Percentiles rank a stretch among this genome's conserved stretches.
Evolutionary conservation across 1,140 invertebrate species (phyloP).

Genomic region (Hormaphis cornu): DNA sequence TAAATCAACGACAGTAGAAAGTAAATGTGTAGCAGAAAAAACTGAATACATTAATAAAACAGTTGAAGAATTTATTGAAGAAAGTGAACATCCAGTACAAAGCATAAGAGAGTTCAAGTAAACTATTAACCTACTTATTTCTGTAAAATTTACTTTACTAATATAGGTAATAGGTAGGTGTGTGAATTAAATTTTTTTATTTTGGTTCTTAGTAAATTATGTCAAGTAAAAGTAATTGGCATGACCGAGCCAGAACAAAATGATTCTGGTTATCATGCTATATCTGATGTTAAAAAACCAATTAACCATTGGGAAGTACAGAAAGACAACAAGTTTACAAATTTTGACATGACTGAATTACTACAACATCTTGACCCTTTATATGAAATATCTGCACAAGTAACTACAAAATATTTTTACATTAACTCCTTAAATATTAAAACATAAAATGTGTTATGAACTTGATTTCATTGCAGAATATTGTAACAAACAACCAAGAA

Average conservation of each 20-base stretch:
- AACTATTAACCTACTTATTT: background rate
- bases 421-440: conserved; percentile 1
- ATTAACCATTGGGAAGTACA: conserved; percentile 46
- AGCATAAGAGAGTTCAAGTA: conserved; percentile 43
- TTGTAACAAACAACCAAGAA: conserved; percentile 77
- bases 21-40: conserved; percentile 50
- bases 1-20: conserved; percentile 51
- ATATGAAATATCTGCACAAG: conserved; percentile 86
- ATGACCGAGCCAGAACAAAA: conserved; percentile 93
- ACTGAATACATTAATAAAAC: conserved; percentile 76
- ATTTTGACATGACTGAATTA: conserved; percentile 77
- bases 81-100: conserved; percentile 58
- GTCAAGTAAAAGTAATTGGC: conserved; percentile 95
- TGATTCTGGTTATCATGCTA: conserved; percentile 90
- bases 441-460: background rate
- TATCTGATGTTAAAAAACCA: conserved; percentile 54
- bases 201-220: conserved; percentile 47
- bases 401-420: conserved; percentile 39
- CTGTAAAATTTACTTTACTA: background rate
- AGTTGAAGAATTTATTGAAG: conserved; percentile 85
- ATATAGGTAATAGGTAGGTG: too few relatives aligned
- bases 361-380: conserved; percentile 84
- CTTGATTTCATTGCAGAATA: conserved; percentile 52
- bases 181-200: background rate
- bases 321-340: conserved; percentile 51